Evolutionary conservation across 2,888 invertebrate species (phyloP), one percentile per base, ranked within the genome.

Genomic region (Koerneria pararmatus): DNA sequence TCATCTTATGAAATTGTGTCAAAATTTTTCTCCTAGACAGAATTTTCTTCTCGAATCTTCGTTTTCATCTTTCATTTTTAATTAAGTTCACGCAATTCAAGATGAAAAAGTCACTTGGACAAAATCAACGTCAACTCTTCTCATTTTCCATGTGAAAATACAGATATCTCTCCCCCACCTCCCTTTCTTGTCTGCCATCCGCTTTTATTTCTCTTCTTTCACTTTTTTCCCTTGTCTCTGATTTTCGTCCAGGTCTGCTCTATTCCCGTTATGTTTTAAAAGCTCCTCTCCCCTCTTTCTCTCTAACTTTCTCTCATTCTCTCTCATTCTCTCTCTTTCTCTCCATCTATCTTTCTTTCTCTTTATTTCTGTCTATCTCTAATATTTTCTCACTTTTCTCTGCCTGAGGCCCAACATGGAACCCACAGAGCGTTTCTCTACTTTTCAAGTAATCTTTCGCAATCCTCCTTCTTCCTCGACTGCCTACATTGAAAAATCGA

Each of bases 281-380:
- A n/a, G n/a, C 31, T 35, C 37, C 37, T 61, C 24, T 35, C 48
- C 31, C 46, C n/a, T 32, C 37, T 49, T 35, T 61, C 27, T 32
- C 41, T 46, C 59, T 35, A 29, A 37, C 37, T 46, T 59, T 24
- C 37, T 31, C n/a, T 24, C 15, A 31, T 31, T 3, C 46, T 8
- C 35, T 48, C 48, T 60, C 37, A 29, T 59, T 11, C 46, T 61
- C 22, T 41, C 56, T 32, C 8, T 48, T 19, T 59, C 46, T 22
- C 32, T 24, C 61, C 22, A 0, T 29, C 22, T 49, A 37, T 32
- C 24, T 59, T 51, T 48, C 3, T 2, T 60, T 31, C n/a, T 32
- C 27, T 8, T 46, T 41, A 31, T 41, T 22, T n/a, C 41, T 24
- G 29, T 29, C 35, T 66, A 32, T 24, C 29, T 54, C 48, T 63